phyloP scores from a whole-genome alignment of 1,140 invertebrate species.

The Acromyrmex charruanus region DNA sequence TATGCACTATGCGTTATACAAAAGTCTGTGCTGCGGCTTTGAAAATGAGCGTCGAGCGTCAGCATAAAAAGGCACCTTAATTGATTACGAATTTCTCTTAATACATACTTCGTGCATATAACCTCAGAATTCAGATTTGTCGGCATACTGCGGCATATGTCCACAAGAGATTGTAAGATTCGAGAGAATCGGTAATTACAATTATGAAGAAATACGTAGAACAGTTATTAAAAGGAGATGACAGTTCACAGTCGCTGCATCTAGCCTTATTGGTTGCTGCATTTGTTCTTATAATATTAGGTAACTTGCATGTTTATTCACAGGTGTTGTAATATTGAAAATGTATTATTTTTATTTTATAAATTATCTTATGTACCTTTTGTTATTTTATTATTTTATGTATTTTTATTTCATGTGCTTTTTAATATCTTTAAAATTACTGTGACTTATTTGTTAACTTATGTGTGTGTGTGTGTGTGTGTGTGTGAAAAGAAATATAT shows the following conservation, averaged over 20 bases:
- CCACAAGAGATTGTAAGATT: background rate
- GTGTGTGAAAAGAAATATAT: background rate
- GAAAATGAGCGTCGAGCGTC: too few relatives aligned
- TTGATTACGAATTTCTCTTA: background rate
- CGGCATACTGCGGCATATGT: background rate
- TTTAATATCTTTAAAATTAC: background rate
- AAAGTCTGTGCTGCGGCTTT: too few relatives aligned
- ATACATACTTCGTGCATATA: background rate
- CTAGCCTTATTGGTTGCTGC: constrained; percentile 85
- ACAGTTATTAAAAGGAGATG: constrained; percentile 74
- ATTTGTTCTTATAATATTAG: constrained; percentile 86
- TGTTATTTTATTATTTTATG: background rate
- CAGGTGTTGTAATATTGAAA: constrained; percentile 63
- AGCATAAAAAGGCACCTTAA: too few relatives aligned
- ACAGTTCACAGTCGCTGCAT: constrained; percentile 82
- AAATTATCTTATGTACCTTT: background rate
- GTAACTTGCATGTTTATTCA: constrained; percentile 81
- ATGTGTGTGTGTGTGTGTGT: too few relatives aligned
- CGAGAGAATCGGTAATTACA: background rate
- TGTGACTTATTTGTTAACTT: background rate
- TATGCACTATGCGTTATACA: too few relatives aligned
- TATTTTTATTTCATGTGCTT: background rate
- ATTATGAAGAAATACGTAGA: constrained; percentile 80
- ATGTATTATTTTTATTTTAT: background rate
- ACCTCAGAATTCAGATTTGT: background rate